Percentiles rank a stretch among this genome's conserved stretches.
These are phyloP conservation scores for Scaeva pyrastri DNA, from an alignment of 2,888 invertebrate species.

Conservation along the genomic window DNA sequence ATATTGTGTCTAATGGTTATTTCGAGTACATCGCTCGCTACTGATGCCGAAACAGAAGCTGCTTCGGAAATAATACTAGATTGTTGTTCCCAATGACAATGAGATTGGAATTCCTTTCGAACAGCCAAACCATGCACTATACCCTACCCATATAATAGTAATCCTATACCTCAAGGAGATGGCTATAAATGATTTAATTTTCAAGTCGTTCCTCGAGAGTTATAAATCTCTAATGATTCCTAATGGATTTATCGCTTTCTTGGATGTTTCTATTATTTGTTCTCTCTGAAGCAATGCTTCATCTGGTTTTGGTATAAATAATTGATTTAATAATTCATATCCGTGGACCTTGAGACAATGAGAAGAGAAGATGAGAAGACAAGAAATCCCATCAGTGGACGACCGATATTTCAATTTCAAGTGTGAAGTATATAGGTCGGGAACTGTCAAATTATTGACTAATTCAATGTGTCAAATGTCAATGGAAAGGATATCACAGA, in stretches of 20 bases:
- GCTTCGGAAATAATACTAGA: slow-evolving; percentile 1
- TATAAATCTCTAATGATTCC: slow-evolving; percentile 38
- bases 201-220: slow-evolving; percentile 14
- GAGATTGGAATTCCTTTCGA: slow-evolving; percentile 16
- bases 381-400: neutral
- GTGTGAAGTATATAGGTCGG: neutral
- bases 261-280: slow-evolving; percentile 27
- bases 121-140: too few relatives aligned
- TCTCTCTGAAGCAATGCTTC: slow-evolving; percentile 3
- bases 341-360: slow-evolving; percentile 5
- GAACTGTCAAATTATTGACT: slow-evolving; percentile 31
- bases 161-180: slow-evolving; percentile 2
- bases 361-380: neutral
- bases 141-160: too few relatives aligned
- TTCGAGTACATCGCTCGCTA: slow-evolving; percentile 17
- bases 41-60: neutral
- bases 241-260: slow-evolving; percentile 43
- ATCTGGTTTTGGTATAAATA: slow-evolving; percentile 23
- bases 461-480: slow-evolving; percentile 60
- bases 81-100: slow-evolving; percentile 27
- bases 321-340: slow-evolving; percentile 41
- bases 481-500: slow-evolving; percentile 22
- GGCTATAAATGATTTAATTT: slow-evolving; percentile 49
- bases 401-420: neutral
- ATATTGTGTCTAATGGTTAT: slow-evolving; percentile 51